Conservation (phyloP, 1,140 invertebrate species). For the Brachionus koreanus region DNA sequence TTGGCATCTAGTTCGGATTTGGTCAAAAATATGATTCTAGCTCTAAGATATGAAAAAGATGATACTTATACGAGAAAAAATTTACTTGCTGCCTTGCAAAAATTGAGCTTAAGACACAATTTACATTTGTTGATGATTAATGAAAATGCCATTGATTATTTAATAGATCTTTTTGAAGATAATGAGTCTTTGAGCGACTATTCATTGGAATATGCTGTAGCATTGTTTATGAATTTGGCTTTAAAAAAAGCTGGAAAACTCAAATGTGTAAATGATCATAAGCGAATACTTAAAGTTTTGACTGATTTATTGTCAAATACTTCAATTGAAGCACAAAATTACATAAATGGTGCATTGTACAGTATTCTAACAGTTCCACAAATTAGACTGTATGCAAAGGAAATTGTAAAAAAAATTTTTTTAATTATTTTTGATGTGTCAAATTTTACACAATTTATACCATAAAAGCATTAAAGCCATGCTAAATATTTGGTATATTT, state of each 20-base stretch:
- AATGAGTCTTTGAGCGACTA: conserved; percentile 61
- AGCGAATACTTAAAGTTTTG: conserved; percentile 22
- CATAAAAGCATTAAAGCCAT: too few species aligned
- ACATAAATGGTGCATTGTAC: conserved; percentile 64
- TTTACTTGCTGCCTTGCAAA: conserved; percentile 66
- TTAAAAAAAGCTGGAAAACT: conserved; percentile 61
- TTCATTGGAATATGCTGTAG: conserved; percentile 64
- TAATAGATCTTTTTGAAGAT: conserved; percentile 62
- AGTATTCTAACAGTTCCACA: conserved; percentile 62
- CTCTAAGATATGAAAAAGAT: conserved; percentile 53
- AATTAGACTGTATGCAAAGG: conserved; percentile 62
- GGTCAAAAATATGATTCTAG: conserved; percentile 55
- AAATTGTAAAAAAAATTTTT: conserved; percentile 53
- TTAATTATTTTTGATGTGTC: too few species aligned
- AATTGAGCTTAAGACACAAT: conserved; percentile 64
- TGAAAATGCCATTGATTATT: conserved; percentile 65
- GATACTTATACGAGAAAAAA: conserved; percentile 64
- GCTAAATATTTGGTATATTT: too few species aligned
- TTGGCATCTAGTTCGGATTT: conserved; percentile 50
- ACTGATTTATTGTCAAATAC: conserved; percentile 2
- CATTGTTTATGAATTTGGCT: conserved; percentile 68
- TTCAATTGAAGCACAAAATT: conserved; percentile 54
- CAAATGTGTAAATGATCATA: conserved; percentile 47
- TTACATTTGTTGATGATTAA: conserved; percentile 66
- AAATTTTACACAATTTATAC: too few species aligned